phyloP scores from a whole-genome alignment of 2,888 invertebrate species.

The Ceramica pisi region DNA sequence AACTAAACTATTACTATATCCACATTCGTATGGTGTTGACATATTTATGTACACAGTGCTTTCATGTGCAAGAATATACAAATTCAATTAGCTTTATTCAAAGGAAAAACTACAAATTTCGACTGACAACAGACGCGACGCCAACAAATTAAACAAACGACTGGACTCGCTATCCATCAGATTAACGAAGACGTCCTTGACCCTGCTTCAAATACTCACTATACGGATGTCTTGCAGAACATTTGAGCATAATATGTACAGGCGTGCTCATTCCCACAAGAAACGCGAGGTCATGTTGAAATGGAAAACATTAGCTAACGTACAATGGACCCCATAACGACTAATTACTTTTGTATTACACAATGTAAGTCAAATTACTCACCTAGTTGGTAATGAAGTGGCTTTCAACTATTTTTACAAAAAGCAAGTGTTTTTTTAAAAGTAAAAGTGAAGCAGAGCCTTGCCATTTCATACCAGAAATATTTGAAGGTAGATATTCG shows the following conservation, averaged over 20 bases:
- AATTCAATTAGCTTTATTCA: not conserved
- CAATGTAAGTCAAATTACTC: conserved; percentile 60
- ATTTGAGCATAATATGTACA: conserved; percentile 60
- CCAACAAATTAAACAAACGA: not conserved
- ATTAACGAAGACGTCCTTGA: conserved; percentile 51
- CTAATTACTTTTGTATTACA: conserved; percentile 69
- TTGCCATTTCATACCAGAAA: not conserved
- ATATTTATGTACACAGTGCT: not conserved
- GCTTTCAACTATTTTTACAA: conserved; percentile 21
- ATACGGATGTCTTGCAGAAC: conserved; percentile 48
- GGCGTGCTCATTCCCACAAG: conserved; percentile 77
- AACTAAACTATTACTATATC: no score
- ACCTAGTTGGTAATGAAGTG: conserved; percentile 36
- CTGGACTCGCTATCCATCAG: not conserved
- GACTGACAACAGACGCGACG: not conserved
- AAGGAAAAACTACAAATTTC: not conserved
- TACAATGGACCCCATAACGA: conserved; percentile 73
- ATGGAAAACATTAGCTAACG: conserved; percentile 73
- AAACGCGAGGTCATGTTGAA: conserved; percentile 74
- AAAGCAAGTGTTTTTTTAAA: not conserved
- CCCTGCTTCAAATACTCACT: conserved; percentile 56
- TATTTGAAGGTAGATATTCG: not conserved
- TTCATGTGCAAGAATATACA: not conserved
- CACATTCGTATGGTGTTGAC: no score
- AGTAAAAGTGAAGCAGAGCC: not conserved